Conservation (phyloP, 2,797 vertebrate species). For the Pogoniulus pusillus region DNA sequence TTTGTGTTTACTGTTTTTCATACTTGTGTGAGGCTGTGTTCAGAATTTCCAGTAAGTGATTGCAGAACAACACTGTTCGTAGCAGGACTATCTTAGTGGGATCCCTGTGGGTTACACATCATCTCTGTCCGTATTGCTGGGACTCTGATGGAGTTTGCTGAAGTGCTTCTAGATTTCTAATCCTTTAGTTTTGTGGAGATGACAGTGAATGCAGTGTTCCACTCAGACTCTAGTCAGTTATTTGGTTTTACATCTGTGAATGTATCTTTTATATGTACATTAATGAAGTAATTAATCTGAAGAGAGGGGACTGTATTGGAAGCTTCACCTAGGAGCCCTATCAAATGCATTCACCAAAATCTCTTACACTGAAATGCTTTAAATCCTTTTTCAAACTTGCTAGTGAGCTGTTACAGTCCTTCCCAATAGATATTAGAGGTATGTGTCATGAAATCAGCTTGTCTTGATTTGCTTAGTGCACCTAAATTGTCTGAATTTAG, state of each 20-base stretch:
- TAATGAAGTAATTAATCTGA: not conserved
- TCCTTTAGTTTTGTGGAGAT: rapidly evolving
- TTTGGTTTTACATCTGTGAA: not conserved
- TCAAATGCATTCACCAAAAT: not conserved
- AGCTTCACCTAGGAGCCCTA: not conserved
- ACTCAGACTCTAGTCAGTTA: not conserved
- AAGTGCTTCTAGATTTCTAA: not conserved
- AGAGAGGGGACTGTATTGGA: not conserved
- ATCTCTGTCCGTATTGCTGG: not conserved
- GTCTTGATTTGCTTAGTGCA: not conserved
- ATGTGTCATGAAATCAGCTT: not conserved
- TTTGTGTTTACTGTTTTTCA: not conserved
- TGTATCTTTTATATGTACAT: not conserved
- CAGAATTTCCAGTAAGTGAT: not conserved
- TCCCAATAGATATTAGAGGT: not conserved
- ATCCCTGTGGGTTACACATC: rapidly evolving
- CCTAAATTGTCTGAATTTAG: not conserved
- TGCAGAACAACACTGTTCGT: not conserved
- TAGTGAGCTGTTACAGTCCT: not conserved
- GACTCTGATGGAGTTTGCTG: not conserved
- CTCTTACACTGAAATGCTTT: not conserved
- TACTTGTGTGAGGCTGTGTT: not conserved
- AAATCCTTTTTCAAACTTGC: not conserved
- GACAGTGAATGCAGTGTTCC: not conserved
- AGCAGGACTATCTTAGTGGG: not conserved